Evolutionary conservation across 2,113 vertebrate species (phyloP), one percentile per base, ranked within the genome.

Genomic region (Ranitomeya imitator): DNA sequence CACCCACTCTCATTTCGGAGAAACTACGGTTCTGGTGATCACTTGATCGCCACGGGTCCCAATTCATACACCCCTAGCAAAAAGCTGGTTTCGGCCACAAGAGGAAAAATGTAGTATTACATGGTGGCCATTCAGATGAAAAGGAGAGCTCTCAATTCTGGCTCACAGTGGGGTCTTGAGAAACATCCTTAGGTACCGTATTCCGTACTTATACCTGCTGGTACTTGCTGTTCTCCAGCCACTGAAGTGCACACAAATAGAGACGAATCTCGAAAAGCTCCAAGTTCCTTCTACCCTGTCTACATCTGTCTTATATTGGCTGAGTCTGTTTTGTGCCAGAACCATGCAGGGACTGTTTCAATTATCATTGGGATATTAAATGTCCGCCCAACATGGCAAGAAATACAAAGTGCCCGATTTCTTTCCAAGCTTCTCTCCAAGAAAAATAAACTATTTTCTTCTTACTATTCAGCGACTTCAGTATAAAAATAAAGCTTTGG

Each of bases 301-400:
- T 31, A 85, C 83, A 85, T 85, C 83, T 85, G 83, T 31, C 52
- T 85, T 57, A 11, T 59, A 85, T 85, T 59, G 83, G 26, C 54
- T 18, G 83, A 85, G 51, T 14, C 81, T 19, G 51, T 21, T 26
- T 52, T 6, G 0, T 26, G 83, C 83, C 83, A 85, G 51, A 73
- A 54, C 67, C 52, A 16, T 51, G 11, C 65, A 6, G 45, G 54
- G 67, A 2, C 83, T 74, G 69, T 55, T 69, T 85, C 26, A 85
- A 74, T 74, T 76, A 74, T 76, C 67, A 59, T 31, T 19, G 83
- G n/a, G 67, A 31, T 85, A 76, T 74, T 85, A 60, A 73, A 85
- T 74, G 52, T 60, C 69, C 69, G 6, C 45, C 69, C 69, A 85
- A 85, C 23, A 59, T 74, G 69, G 83, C 81, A 83, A 23, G 81